Evolutionary conservation across 2,888 invertebrate genomes (phyloP).

Genomic region (Venustoraphidia nigricollis): DNA sequence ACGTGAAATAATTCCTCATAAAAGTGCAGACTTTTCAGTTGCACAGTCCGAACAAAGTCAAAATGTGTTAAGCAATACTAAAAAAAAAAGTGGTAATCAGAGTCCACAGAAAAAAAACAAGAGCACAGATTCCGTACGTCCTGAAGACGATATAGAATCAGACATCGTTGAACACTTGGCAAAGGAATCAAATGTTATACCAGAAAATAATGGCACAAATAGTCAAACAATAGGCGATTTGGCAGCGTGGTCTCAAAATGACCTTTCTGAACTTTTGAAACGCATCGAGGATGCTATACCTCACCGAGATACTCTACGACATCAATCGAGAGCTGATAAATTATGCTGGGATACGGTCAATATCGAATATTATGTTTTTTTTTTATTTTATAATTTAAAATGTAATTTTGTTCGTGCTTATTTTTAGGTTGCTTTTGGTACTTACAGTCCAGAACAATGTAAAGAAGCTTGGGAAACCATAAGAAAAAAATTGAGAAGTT

Average conservation of each 20-base stretch:
- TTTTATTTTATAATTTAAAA: constrained; percentile 5
- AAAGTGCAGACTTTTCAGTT: no score
- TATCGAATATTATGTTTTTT: constrained; percentile 2
- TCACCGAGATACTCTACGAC: constrained; percentile 27
- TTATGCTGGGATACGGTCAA: constrained; percentile 30
- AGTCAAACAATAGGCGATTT: no score
- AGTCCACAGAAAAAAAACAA: no score
- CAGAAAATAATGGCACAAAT: no score
- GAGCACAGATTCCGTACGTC: no score
- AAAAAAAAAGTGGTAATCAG: no score
- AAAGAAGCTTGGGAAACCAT: constrained; percentile 30
- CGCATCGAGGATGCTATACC: constrained; percentile 28
- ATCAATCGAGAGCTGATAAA: constrained; percentile 26
- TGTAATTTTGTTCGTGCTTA: constrained; percentile 6
- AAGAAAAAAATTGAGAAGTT: constrained; percentile 28
- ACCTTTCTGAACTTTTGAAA: constrained; percentile 26
- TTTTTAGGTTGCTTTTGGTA: constrained; percentile 28
- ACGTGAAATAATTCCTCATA: no score
- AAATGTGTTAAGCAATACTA: no score
- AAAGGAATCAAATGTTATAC: no score
- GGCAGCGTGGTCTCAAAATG: constrained; percentile 24
- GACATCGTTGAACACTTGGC: no score
- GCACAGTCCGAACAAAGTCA: no score
- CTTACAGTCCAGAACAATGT: constrained; percentile 31
- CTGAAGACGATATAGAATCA: no score